A percentile compares a stretch with the other conserved stretches of the same genome.
phyloP scores from a whole-genome alignment of 2,888 invertebrate species.

The Epinotia ramella region DNA sequence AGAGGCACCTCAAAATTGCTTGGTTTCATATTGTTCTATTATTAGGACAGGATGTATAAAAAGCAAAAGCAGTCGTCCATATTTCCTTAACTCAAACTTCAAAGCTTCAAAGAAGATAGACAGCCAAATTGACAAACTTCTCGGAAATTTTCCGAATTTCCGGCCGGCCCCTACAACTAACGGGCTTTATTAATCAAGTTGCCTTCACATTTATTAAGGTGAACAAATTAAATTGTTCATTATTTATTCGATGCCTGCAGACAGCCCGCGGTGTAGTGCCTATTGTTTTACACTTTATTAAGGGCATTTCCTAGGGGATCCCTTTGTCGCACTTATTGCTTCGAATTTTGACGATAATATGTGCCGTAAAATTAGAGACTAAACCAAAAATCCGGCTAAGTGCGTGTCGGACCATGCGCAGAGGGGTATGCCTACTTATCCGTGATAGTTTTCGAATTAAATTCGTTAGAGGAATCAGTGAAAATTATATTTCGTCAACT shows the following conservation, averaged over 20 bases:
- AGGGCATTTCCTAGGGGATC: neutral
- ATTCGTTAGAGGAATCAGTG: no score
- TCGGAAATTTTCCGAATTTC: neutral
- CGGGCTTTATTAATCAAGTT: constrained; percentile 35
- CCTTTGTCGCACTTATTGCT: neutral
- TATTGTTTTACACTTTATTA: constrained; percentile 20
- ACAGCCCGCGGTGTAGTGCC: neutral
- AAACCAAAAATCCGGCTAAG: no score
- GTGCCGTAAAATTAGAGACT: neutral
- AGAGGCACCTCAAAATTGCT: no score
- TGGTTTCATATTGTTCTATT: no score
- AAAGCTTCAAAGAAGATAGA: neutral
- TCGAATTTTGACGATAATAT: neutral
- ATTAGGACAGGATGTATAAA: neutral
- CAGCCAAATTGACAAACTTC: neutral
- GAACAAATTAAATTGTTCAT: constrained; percentile 43
- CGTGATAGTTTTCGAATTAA: no score
- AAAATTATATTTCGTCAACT: no score
- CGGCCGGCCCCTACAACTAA: constrained; percentile 27
- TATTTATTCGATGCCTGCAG: constrained; percentile 17
- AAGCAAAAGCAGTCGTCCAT: neutral
- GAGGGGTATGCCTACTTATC: no score
- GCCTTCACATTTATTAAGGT: constrained; percentile 35
- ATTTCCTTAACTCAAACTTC: constrained; percentile 4
- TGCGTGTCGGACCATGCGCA: no score